phyloP scores from a whole-genome alignment of 2,888 invertebrate genomes.

The Oscheius sp. region DNA sequence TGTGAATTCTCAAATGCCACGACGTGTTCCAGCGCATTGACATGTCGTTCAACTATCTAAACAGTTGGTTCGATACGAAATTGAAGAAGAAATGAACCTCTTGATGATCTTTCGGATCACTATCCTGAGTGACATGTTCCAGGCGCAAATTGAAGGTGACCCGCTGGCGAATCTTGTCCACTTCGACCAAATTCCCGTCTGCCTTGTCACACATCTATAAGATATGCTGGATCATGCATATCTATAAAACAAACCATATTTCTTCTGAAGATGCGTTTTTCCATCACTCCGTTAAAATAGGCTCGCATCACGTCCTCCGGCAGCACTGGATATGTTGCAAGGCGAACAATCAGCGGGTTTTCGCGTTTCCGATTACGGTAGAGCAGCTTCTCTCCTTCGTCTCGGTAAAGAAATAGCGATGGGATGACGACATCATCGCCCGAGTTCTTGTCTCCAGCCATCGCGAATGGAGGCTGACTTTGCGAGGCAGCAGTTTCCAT shows the following conservation, averaged over 20 bases:
- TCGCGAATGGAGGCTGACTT: constrained; percentile 88
- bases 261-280: background rate
- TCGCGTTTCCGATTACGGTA: background rate
- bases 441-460: constrained; percentile 92
- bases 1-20: constrained; percentile 39
- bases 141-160: constrained; percentile 62
- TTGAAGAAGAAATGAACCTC: constrained; percentile 30
- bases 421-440: constrained; percentile 63
- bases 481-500: constrained; percentile 82
- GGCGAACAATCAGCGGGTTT: constrained; percentile 7
- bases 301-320: constrained; percentile 17
- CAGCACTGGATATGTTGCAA: constrained; percentile 16
- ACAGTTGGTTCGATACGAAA: background rate
- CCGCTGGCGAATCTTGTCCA: constrained; percentile 39
- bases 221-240: background rate
- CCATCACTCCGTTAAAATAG: constrained; percentile 12
- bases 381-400: constrained; percentile 43
- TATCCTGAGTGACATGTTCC: constrained; percentile 51
- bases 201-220: constrained; percentile 38
- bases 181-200: constrained; percentile 49
- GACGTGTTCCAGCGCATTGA: constrained; percentile 45
- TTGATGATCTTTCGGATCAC: constrained; percentile 57
- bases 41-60: constrained; percentile 59
- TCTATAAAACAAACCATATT: background rate
- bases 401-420: constrained; percentile 64